A percentile compares a stretch with the other conserved stretches of the same genome.
Evolutionary conservation across 1,140 invertebrate genomes (phyloP).

Genomic region (Zaprionus davidi): DNA sequence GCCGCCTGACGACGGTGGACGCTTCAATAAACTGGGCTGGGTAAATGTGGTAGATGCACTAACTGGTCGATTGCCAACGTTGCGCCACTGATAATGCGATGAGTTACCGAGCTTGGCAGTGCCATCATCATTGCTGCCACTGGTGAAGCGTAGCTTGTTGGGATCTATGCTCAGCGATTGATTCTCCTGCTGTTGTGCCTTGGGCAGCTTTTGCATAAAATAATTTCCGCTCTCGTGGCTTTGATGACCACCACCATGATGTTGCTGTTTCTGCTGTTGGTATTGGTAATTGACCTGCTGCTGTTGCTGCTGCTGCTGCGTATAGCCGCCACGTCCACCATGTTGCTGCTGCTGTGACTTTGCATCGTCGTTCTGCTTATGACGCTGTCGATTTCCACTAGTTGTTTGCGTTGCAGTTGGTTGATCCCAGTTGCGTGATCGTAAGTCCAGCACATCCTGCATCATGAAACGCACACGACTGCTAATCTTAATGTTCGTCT

Average conservation of each 20-base stretch:
- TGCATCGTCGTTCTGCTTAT: slow-evolving; percentile 54
- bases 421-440: slow-evolving; percentile 90
- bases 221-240: slow-evolving; percentile 60
- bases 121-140: slow-evolving; percentile 56
- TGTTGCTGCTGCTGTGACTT: slow-evolving; percentile 50
- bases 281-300: slow-evolving; percentile 46
- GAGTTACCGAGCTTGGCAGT: slow-evolving; percentile 70
- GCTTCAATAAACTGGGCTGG: slow-evolving; percentile 57
- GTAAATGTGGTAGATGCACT: slow-evolving; percentile 29
- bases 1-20: slow-evolving; percentile 11
- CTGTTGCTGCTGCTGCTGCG: slow-evolving; percentile 31
- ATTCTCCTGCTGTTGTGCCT: slow-evolving; percentile 73
- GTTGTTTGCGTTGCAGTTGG: slow-evolving; percentile 24
- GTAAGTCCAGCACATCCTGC: slow-evolving; percentile 96
- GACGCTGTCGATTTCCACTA: slow-evolving; percentile 41
- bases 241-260: slow-evolving; percentile 49
- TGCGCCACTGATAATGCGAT: slow-evolving; percentile 71
- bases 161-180: slow-evolving; percentile 72
- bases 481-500: slow-evolving; percentile 67
- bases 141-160: slow-evolving; percentile 74
- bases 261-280: slow-evolving; percentile 54
- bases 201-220: slow-evolving; percentile 68
- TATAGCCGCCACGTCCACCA: slow-evolving; percentile 4
- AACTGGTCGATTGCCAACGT: slow-evolving; percentile 57
- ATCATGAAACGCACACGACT: slow-evolving; percentile 86